phyloP scores from a whole-genome alignment of 2,113 vertebrate species.

The Ia io region DNA sequence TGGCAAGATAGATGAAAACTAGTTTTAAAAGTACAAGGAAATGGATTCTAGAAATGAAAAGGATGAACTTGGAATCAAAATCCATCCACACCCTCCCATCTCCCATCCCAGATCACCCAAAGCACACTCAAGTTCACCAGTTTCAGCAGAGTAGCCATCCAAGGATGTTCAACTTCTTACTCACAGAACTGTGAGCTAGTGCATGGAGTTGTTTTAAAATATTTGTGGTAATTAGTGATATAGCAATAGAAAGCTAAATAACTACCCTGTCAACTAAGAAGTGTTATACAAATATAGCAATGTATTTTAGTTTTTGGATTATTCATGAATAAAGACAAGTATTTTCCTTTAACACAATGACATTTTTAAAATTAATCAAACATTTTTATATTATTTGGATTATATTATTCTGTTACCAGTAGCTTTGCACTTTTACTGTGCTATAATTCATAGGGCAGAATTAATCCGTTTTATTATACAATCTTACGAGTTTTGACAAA shows the following conservation, averaged over 20 bases:
- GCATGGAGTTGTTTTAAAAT: background rate
- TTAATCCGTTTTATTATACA: background rate
- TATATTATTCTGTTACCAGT: background rate
- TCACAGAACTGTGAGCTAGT: background rate
- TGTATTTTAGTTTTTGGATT: background rate
- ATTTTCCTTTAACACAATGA: background rate
- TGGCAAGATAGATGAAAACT: background rate
- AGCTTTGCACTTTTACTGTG: background rate
- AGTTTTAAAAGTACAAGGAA: background rate
- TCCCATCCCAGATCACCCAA: rapidly evolving
- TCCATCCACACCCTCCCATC: background rate
- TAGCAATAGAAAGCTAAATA: background rate
- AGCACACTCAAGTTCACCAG: background rate
- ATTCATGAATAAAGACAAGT: background rate
- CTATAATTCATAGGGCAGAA: background rate
- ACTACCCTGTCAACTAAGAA: background rate
- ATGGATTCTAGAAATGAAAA: background rate
- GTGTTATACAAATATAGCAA: background rate
- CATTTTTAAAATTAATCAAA: background rate
- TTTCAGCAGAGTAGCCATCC: background rate
- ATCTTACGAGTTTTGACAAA: background rate
- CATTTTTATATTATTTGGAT: background rate
- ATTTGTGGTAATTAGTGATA: background rate
- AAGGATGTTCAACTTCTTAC: background rate
- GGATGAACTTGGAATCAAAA: background rate